Conservation (phyloP, 2,888 invertebrate genomes). For the Chrysolina oricalcia region DNA sequence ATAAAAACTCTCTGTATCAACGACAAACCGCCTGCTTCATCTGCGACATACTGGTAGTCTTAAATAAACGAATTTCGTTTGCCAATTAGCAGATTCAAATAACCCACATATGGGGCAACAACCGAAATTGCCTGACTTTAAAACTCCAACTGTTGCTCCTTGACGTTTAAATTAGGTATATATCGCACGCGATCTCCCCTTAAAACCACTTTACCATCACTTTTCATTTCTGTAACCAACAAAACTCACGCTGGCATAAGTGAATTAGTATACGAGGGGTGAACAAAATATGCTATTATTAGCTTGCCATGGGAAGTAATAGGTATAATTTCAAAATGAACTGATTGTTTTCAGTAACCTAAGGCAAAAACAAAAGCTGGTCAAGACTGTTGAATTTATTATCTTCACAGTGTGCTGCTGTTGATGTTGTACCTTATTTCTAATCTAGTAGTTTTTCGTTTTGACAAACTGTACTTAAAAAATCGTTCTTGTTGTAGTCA, state of each 20-base stretch:
- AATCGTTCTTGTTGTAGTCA: no score
- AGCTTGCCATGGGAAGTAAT: no score
- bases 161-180: slow-evolving; percentile 56
- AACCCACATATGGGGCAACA: slow-evolving; percentile 49
- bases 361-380: no score
- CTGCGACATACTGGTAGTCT: slow-evolving; percentile 45
- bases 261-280: slow-evolving; percentile 42
- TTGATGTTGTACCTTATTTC: no score
- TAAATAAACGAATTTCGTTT: slow-evolving; percentile 45
- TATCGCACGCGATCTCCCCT: slow-evolving; percentile 58
- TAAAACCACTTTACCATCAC: slow-evolving; percentile 44
- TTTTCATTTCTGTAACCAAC: slow-evolving; percentile 46
- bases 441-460: no score
- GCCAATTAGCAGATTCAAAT: slow-evolving; percentile 51
- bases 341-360: no score
- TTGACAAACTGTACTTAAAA: no score
- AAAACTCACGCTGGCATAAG: slow-evolving; percentile 41
- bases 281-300: background rate
- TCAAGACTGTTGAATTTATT: no score
- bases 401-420: no score
- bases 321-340: no score
- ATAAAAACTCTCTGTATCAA: slow-evolving; percentile 26
- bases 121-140: slow-evolving; percentile 38
- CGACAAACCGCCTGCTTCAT: slow-evolving; percentile 30
- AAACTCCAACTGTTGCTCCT: slow-evolving; percentile 58